These are phyloP conservation scores for Andrena flavipes DNA, from an alignment of 2,888 invertebrate genomes.

Conservation along the genomic window DNA sequence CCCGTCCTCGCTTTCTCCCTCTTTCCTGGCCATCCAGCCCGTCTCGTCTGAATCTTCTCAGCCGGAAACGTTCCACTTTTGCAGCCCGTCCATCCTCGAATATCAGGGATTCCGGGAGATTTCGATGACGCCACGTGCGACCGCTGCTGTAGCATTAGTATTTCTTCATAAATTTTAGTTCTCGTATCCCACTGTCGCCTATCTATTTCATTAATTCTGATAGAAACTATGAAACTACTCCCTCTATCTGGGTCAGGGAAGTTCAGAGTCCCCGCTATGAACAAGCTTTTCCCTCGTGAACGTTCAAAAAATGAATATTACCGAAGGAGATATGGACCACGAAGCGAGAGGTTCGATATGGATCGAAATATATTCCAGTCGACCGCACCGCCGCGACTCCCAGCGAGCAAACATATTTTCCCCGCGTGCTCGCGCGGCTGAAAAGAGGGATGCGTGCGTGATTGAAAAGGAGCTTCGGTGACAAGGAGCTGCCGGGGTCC, in stretches of 20 bases:
- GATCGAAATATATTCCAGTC: slow-evolving; percentile 24
- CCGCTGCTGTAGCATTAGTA: too few relatives aligned
- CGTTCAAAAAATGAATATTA: slow-evolving; percentile 25
- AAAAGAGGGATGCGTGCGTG: slow-evolving; percentile 43
- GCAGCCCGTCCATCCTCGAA: neutral
- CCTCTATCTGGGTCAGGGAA: too few relatives aligned
- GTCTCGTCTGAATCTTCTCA: slow-evolving; percentile 17
- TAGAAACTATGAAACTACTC: too few relatives aligned
- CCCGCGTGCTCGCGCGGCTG: slow-evolving; percentile 15
- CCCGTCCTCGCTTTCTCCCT: slow-evolving; percentile 43
- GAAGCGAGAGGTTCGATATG: neutral
- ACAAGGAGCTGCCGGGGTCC: slow-evolving; percentile 64
- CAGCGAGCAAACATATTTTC: slow-evolving; percentile 39
- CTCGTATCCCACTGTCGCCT: too few relatives aligned
- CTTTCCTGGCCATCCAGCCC: slow-evolving; percentile 35
- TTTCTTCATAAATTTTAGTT: too few relatives aligned
- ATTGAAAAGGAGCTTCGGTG: slow-evolving; percentile 59
- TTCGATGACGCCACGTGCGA: neutral
- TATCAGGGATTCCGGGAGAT: neutral
- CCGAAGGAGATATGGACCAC: neutral
- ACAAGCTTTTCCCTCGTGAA: neutral
- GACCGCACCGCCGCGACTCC: slow-evolving; percentile 1
- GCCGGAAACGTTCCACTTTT: slow-evolving; percentile 31
- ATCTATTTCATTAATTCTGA: too few relatives aligned
- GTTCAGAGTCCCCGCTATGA: too few relatives aligned